Percentiles rank a stretch among this genome's conserved stretches.
phyloP scores from a whole-genome alignment of 2,888 invertebrate genomes.

The Pyrrhosoma nymphula region DNA sequence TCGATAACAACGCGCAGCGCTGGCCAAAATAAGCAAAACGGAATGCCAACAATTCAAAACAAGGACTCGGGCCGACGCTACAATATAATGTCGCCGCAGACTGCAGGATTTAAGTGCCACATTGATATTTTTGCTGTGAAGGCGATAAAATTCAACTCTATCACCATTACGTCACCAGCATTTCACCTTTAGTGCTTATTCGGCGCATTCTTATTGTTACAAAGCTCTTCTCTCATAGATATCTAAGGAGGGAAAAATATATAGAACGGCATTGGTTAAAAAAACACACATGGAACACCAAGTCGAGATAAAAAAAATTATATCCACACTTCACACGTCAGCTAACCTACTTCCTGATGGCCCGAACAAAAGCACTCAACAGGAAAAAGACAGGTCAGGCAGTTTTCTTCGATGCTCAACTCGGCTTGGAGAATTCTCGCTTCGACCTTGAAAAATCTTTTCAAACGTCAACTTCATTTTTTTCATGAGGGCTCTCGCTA shows the following conservation, averaged over 20 bases:
- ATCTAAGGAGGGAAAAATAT: neutral
- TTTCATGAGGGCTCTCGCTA: neutral
- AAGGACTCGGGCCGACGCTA: neutral
- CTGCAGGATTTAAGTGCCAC: neutral
- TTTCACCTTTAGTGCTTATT: neutral
- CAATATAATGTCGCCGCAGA: neutral
- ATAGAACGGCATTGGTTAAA: too few species aligned
- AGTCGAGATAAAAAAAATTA: too few species aligned
- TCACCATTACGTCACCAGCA: neutral
- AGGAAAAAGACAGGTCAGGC: neutral
- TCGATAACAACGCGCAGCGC: neutral
- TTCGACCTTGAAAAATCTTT: neutral
- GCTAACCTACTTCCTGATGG: constrained; percentile 31
- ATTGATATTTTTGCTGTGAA: neutral
- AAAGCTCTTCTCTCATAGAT: neutral
- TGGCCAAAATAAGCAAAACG: neutral
- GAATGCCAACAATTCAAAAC: neutral
- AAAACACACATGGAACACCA: too few species aligned
- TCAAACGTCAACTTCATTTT: neutral
- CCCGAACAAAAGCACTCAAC: neutral
- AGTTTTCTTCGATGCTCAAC: neutral
- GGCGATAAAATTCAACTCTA: neutral
- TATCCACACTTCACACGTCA: neutral
- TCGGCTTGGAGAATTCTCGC: neutral
- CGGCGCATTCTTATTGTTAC: neutral